Conservation (phyloP, 2,113 vertebrate species). For the Bufo bufo region DNA sequence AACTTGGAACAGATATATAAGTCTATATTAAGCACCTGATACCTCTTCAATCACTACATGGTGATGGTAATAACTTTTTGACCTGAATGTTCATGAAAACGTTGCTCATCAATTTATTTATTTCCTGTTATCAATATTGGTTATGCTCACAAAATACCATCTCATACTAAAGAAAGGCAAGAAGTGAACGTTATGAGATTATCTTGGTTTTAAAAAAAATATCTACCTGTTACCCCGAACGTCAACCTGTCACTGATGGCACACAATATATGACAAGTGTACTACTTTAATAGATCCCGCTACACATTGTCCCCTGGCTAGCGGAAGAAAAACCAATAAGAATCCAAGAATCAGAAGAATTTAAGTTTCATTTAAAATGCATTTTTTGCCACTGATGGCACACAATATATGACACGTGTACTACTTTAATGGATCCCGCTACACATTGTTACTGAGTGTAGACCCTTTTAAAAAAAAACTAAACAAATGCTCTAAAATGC, state of each 20-base stretch:
- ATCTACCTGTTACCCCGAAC: neutral
- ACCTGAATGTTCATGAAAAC: neutral
- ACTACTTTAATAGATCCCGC: slow-evolving; percentile 12
- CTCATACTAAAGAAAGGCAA: neutral
- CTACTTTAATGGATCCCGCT: neutral
- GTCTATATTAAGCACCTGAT: neutral
- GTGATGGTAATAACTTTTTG: neutral
- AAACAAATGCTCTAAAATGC: neutral
- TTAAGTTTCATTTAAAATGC: slow-evolving; percentile 26
- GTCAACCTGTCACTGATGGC: too few species aligned
- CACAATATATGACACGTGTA: neutral
- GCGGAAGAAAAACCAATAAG: slow-evolving; percentile 70
- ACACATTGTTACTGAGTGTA: neutral
- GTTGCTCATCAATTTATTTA: neutral
- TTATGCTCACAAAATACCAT: neutral
- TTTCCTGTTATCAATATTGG: neutral
- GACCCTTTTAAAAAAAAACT: too few species aligned
- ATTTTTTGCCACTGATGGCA: neutral
- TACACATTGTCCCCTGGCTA: slow-evolving; percentile 72
- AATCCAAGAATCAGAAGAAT: slow-evolving; percentile 68
- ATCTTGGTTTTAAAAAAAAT: neutral
- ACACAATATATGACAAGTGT: too few species aligned
- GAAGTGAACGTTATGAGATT: neutral
- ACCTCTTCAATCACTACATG: neutral
- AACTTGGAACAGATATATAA: neutral